Percentiles rank a stretch among this genome's conserved stretches.
Conservation (phyloP, 1,140 invertebrate species). For the Rhyzopertha dominica region DNA sequence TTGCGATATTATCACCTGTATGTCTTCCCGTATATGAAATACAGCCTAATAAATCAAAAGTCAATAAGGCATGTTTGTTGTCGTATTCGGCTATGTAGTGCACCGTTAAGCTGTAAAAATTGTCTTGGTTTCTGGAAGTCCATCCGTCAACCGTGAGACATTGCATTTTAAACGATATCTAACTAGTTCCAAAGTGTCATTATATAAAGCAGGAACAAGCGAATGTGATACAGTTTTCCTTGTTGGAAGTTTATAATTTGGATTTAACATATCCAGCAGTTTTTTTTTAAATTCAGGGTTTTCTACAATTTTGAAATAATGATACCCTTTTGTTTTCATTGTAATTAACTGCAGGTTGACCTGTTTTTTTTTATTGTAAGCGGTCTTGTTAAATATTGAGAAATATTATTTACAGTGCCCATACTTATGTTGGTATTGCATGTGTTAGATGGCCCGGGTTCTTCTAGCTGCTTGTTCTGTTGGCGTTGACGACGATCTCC, state of each 20-base stretch:
- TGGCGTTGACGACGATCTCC: neutral
- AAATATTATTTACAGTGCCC: too few species aligned
- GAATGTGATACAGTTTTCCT: constrained; percentile 29
- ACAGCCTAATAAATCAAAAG: constrained; percentile 18
- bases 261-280: constrained; percentile 27
- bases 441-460: too few species aligned
- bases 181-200: constrained; percentile 17
- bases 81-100: constrained; percentile 29
- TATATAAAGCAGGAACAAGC: constrained; percentile 25
- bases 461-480: too few species aligned
- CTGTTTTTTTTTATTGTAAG: constrained; percentile 5
- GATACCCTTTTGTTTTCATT: constrained; percentile 31
- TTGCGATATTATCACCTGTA: constrained; percentile 26
- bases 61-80: constrained; percentile 13
- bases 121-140: constrained; percentile 25
- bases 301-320: constrained; percentile 31
- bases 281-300: constrained; percentile 29
- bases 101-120: constrained; percentile 24
- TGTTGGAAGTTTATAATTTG: constrained; percentile 26
- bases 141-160: constrained; percentile 28
- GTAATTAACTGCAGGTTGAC: constrained; percentile 27
- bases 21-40: constrained; percentile 15
- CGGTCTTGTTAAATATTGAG: too few species aligned
- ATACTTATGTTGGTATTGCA: too few species aligned
- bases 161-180: constrained; percentile 17